Conservation (phyloP, 2,888 invertebrate species). For the Dioctria linearis region DNA sequence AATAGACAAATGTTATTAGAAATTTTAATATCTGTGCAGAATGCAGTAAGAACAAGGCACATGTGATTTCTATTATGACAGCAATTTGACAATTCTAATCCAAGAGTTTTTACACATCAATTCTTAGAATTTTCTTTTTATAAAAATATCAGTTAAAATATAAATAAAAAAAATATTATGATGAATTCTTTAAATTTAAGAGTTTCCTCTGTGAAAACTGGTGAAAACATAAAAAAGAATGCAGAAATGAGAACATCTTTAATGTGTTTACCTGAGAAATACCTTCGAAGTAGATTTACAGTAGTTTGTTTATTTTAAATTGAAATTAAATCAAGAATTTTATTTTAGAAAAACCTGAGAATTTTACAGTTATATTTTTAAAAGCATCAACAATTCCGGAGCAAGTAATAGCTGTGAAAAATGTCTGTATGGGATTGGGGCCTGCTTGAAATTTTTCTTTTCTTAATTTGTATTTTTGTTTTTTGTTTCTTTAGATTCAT, state of each 20-base stretch:
- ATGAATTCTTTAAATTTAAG: conserved; percentile 65
- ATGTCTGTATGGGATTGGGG: conserved; percentile 58
- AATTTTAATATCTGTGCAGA: background rate
- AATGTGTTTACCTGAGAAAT: conserved; percentile 62
- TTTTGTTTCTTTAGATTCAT: background rate
- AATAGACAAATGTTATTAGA: background rate
- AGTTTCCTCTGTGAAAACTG: conserved; percentile 64
- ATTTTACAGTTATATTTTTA: conserved; percentile 58
- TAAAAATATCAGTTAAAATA: background rate
- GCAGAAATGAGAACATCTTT: conserved; percentile 63
- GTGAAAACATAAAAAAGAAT: conserved; percentile 64
- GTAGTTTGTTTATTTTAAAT: background rate
- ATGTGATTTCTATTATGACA: background rate
- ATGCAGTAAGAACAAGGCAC: conserved; percentile 1
- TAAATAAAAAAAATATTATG: background rate
- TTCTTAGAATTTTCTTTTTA: no score
- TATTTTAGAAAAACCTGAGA: background rate
- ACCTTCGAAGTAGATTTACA: conserved; percentile 19
- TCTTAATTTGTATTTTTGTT: conserved; percentile 32
- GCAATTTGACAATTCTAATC: background rate
- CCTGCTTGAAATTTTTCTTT: background rate
- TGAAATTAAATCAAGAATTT: background rate
- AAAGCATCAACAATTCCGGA: conserved; percentile 63
- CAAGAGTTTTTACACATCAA: no score
- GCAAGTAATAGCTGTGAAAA: conserved; percentile 64